phyloP scores from a whole-genome alignment of 2,113 vertebrate species.

The Opisthocomus hoazin region DNA sequence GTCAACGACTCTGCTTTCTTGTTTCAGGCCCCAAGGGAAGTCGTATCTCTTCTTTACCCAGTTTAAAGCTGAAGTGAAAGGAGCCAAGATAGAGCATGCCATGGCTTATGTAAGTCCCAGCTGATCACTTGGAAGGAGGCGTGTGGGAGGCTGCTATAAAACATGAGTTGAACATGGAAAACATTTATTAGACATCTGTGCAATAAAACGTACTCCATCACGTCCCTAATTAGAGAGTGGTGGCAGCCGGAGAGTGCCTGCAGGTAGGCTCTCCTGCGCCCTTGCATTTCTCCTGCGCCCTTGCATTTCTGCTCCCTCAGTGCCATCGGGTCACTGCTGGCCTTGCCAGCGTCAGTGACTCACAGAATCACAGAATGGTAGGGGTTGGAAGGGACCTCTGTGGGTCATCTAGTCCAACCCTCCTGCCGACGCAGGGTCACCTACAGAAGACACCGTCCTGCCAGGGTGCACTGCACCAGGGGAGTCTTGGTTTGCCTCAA shows the following conservation, averaged over 20 bases:
- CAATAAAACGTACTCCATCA: neutral
- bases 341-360: neutral
- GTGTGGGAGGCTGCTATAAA: slow-evolving; percentile 14
- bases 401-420: too few species aligned
- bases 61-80: slow-evolving; percentile 89
- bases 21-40: slow-evolving; percentile 89
- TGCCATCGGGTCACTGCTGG: rapidly evolving
- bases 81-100: slow-evolving; percentile 87
- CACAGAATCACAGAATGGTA: too few species aligned
- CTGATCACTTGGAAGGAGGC: neutral
- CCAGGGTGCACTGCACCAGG: neutral
- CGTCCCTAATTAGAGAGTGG: neutral
- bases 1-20: neutral
- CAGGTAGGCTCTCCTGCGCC: neutral
- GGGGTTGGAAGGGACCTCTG: too few species aligned
- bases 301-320: neutral
- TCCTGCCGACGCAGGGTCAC: too few species aligned
- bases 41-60: slow-evolving; percentile 97
- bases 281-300: rapidly evolving
- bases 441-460: neutral
- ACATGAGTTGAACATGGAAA: neutral
- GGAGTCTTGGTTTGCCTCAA: neutral
- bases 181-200: slow-evolving; percentile 28
- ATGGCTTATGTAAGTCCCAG: slow-evolving; percentile 89
- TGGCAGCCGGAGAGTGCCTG: neutral